Evolutionary conservation across 2,888 invertebrate genomes (phyloP).

Genomic region (Syrphus vitripennis): DNA sequence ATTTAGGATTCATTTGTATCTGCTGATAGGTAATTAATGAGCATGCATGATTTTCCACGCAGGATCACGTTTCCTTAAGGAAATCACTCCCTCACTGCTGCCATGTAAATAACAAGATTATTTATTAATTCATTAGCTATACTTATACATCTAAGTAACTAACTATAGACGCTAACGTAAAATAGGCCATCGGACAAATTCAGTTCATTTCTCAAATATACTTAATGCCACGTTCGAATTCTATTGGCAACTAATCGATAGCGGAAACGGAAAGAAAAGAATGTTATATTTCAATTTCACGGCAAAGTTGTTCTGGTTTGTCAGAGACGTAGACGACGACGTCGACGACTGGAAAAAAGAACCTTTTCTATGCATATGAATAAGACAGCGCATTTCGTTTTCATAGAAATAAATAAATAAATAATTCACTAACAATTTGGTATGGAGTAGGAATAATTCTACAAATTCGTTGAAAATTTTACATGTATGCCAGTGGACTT

Average conservation of each 20-base stretch:
- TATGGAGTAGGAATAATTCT: neutral
- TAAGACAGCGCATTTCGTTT: neutral
- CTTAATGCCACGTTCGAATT: neutral
- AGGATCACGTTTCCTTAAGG: neutral
- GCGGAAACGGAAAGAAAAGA: neutral
- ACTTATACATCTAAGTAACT: neutral
- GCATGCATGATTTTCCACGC: neutral
- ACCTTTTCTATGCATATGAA: neutral
- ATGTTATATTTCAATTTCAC: neutral
- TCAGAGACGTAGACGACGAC: too few species aligned
- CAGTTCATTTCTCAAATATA: neutral
- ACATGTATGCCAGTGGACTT: neutral
- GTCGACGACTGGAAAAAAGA: neutral
- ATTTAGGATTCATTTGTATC: neutral
- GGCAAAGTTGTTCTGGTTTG: neutral
- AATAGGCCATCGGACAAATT: neutral
- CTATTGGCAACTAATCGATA: neutral
- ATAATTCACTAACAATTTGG: neutral
- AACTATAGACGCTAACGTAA: neutral
- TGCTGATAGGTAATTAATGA: neutral
- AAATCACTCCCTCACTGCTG: too few species aligned
- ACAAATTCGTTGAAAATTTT: neutral
- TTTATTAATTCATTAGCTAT: neutral
- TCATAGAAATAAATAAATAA: conserved; percentile 2
- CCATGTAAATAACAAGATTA: neutral